Evolutionary conservation across 2,888 invertebrate species (phyloP), one percentile per base, ranked within the genome.

Genomic region (Eristalis intricaria): DNA sequence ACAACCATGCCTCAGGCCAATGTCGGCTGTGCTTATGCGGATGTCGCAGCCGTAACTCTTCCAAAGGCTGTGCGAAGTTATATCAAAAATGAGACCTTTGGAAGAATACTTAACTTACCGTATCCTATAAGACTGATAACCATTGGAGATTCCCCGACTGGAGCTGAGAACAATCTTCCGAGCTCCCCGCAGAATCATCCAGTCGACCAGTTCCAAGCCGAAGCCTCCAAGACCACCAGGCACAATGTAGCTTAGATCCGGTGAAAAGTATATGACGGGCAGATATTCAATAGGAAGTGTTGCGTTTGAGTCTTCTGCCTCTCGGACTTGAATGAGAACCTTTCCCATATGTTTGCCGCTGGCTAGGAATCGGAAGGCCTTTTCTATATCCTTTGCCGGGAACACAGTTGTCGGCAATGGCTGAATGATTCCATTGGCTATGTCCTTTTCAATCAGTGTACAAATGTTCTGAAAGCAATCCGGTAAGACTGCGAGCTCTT

Each of bases 211-310:
- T 92, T 99, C 98, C 65, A 99, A 93, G 7, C 98, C 99, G 91
- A 99, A 97, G 0, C 98, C 98, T 43, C 99, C 99, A 0, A 99
- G 94, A 63, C 98, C 98, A 15, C 97, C 97, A 0, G 96, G 94
- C 4, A 97, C 94, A 0, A 97, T 90, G 93, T 97, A 95, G 11
- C 89, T 90, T 19, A 91, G 75, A 23, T 92, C 83, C 0, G 90
- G 88, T 11, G 91, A 90, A 50, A 92, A 93, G 82, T 91, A 92
- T 0, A 91, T 70, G 77, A 91, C 90, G 1, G 90, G 91, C 4
- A 90, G 26, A 0, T 91, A 91, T 29, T 89, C 88, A 5, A 93
- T 90, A 0, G 93, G 92, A 26, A 91, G 26, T 1, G 92, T 91
- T 4, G 84, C 73, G 0, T 74, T n/a, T 1, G 90, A 89, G 4